Evolutionary conservation across 2,797 vertebrate species (phyloP).

Genomic region (Xyrichtys novacula): DNA sequence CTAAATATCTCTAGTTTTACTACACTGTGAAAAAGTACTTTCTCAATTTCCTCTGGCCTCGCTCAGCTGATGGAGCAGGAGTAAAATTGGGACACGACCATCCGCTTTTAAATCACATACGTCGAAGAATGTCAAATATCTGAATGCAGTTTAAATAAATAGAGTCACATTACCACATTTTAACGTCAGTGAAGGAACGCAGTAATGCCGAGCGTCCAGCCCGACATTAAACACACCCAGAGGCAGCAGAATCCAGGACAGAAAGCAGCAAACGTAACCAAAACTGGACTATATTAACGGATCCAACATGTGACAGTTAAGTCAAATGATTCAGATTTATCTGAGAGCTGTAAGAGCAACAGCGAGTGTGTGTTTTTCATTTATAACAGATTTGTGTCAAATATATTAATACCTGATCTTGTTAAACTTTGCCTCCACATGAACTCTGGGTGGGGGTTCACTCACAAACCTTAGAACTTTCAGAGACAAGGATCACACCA

Average conservation of each 20-base stretch:
- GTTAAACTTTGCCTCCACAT: neutral
- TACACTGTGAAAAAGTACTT: neutral
- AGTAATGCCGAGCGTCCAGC: conserved; percentile 57
- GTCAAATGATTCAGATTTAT: conserved; percentile 34
- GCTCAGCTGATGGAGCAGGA: conserved; percentile 31
- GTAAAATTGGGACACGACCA: neutral
- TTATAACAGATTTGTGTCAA: neutral
- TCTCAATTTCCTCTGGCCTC: neutral
- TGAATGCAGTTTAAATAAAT: conserved; percentile 39
- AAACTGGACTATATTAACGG: conserved; percentile 1
- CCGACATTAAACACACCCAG: conserved; percentile 53
- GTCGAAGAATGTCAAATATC: conserved; percentile 52
- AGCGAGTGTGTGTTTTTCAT: neutral
- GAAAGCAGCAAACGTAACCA: neutral
- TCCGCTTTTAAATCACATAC: conserved; percentile 22
- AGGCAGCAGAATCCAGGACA: conserved; percentile 24
- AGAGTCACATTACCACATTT: conserved; percentile 62
- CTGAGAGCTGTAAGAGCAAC: neutral
- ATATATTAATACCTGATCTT: neutral
- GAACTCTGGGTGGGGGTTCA: neutral
- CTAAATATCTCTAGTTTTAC: neutral
- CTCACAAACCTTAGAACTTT: neutral
- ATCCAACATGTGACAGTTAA: conserved; percentile 20
- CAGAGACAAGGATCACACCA: neutral
- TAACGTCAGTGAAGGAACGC: conserved; percentile 42